These are phyloP conservation scores for Candoia aspera DNA, from an alignment of 2,113 vertebrate genomes.

Conservation along the genomic window DNA sequence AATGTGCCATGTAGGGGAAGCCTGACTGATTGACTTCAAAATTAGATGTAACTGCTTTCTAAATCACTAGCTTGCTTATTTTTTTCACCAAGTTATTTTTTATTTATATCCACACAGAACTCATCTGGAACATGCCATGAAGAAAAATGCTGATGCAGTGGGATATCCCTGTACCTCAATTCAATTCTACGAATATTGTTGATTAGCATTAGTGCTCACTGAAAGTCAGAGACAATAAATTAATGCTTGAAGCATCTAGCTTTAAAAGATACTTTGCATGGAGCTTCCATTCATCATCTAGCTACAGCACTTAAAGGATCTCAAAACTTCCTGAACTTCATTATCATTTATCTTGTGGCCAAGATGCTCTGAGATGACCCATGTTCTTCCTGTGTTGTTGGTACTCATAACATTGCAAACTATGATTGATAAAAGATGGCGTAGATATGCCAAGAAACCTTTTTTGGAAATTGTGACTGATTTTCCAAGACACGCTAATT, in stretches of 20 bases:
- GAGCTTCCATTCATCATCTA: neutral
- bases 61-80: neutral
- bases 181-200: neutral
- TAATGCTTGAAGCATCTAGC: neutral
- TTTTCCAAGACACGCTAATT: neutral
- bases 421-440: neutral
- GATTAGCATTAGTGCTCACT: neutral
- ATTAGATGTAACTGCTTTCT: neutral
- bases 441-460: neutral
- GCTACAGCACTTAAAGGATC: neutral
- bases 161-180: neutral
- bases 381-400: neutral
- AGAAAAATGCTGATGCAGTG: neutral
- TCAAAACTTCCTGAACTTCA: neutral
- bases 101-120: neutral
- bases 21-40: neutral
- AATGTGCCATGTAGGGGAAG: neutral
- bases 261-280: neutral
- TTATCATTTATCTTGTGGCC: neutral
- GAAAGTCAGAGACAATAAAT: neutral
- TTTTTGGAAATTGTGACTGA: neutral
- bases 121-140: neutral
- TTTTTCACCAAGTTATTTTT: neutral
- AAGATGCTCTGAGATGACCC: neutral
- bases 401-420: neutral